Conservation (phyloP, 2,113 vertebrate genomes). For the Ceyx melanurus region DNA sequence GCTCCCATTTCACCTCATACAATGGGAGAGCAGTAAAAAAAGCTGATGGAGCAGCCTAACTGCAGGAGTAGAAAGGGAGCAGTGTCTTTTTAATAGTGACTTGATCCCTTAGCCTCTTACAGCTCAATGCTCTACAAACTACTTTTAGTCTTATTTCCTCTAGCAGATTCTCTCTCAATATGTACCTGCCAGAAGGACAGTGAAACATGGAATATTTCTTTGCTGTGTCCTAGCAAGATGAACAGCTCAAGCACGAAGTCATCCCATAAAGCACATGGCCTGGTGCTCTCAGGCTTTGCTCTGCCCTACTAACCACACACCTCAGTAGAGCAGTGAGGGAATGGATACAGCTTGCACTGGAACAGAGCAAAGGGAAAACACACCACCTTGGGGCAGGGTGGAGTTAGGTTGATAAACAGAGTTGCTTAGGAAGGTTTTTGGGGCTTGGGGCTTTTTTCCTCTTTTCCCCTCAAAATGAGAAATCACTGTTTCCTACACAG, state of each 20-base stretch:
- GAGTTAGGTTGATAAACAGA: neutral
- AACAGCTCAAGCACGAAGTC: neutral
- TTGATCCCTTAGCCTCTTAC: neutral
- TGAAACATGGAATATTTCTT: neutral
- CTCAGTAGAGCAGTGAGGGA: neutral
- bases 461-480: slow-evolving; percentile 53
- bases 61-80: neutral
- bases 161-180: neutral
- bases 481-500: slow-evolving; percentile 58
- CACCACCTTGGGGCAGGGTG: neutral
- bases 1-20: neutral
- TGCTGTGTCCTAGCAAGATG: neutral
- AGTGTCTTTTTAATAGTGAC: neutral
- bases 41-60: neutral
- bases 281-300: neutral
- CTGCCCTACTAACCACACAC: neutral
- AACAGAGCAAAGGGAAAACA: neutral
- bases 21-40: neutral
- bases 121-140: neutral
- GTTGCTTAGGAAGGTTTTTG: neutral
- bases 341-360: neutral
- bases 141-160: neutral
- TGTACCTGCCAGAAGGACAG: neutral
- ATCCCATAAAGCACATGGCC: neutral
- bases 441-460: neutral